Evolutionary conservation across 1,140 invertebrate species (phyloP), one percentile per base, ranked within the genome.

Genomic region (Drosophila melanogaster): DNA sequence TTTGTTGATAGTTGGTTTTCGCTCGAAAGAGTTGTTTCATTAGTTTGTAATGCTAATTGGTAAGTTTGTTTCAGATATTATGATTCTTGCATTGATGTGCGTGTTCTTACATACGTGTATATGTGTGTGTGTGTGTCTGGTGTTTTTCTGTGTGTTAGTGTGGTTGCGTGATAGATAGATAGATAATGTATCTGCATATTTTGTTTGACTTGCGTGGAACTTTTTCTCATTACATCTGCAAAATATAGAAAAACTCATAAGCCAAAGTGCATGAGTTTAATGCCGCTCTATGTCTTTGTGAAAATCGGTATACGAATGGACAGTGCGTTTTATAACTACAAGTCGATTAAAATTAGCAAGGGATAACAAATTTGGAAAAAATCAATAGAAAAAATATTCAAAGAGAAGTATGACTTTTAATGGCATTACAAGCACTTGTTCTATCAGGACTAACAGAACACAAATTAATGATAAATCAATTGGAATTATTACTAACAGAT

Each of bases 1-100:
- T 78, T 65, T 4, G n/a, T n/a, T n/a, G n/a, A n/a, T 79, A 87
- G 83, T 87, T 83, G 71, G 56, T 77, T 87, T 87, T 72, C 79
- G 83, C 79, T 86, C 83, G 83, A 86, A 79, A 86, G 55, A 80
- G 76, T 33, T 51, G 44, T 50, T 53, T 59, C 38, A 43, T 83
- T 73, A 69, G 76, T 83, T 49, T 77, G 76, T 87, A 83, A 83
- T 81, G 69, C 60, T 87, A 83, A 83, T 79, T 87, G 84, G 58
- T 83, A 87, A 87, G 83, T 87, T 86, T 86, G 58, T 62, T 76
- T 64, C 59, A 54, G 65, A 83, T 87, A 83, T 72, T 66, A 72
- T 87, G 74, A 57, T 50, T 71, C 66, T 62, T 81, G 62, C 60
- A 54, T 75, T 85, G 66, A 73, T 80, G 77, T 86, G 81, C 67